These are phyloP conservation scores for Hypothenemus hampei DNA, from an alignment of 1,140 invertebrate genomes.

Conservation along the genomic window DNA sequence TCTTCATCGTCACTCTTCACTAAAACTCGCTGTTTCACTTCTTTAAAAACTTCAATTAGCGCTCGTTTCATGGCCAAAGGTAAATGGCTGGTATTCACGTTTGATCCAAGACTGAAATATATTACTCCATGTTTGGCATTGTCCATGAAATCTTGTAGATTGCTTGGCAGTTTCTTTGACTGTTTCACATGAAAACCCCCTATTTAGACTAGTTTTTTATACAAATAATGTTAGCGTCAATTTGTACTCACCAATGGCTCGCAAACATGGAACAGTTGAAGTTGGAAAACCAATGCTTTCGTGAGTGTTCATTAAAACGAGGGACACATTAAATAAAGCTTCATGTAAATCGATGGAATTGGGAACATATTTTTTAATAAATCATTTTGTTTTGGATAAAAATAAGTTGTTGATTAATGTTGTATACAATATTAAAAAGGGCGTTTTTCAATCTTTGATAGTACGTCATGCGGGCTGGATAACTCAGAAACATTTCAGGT, in stretches of 20 bases:
- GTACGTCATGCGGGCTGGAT: slow-evolving; percentile 46
- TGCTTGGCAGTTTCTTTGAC: slow-evolving; percentile 38
- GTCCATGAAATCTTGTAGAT: slow-evolving; percentile 56
- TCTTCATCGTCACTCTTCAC: slow-evolving; percentile 61
- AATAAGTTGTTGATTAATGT: slow-evolving; percentile 38
- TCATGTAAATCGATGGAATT: slow-evolving; percentile 48
- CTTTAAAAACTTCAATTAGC: slow-evolving; percentile 50
- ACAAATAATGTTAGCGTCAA: not conserved
- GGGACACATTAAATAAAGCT: slow-evolving; percentile 49
- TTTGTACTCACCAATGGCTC: slow-evolving; percentile 14
- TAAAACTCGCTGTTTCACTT: slow-evolving; percentile 54
- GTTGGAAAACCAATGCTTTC: slow-evolving; percentile 33
- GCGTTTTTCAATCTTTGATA: slow-evolving; percentile 46
- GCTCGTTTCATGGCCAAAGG: slow-evolving; percentile 46
- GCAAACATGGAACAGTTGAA: slow-evolving; percentile 25
- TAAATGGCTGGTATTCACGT: slow-evolving; percentile 48
- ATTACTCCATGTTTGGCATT: slow-evolving; percentile 58
- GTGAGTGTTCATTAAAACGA: slow-evolving; percentile 43
- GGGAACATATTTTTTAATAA: slow-evolving; percentile 42
- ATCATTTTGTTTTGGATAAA: slow-evolving; percentile 32
- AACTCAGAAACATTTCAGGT: slow-evolving; percentile 38
- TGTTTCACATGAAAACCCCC: slow-evolving; percentile 38
- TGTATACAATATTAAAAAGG: slow-evolving; percentile 30
- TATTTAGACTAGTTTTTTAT: slow-evolving; percentile 2
- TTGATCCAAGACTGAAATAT: slow-evolving; percentile 65